These are phyloP conservation scores for Anas platyrhynchos DNA, from an alignment of 2,113 vertebrate genomes.

Conservation along the genomic window DNA sequence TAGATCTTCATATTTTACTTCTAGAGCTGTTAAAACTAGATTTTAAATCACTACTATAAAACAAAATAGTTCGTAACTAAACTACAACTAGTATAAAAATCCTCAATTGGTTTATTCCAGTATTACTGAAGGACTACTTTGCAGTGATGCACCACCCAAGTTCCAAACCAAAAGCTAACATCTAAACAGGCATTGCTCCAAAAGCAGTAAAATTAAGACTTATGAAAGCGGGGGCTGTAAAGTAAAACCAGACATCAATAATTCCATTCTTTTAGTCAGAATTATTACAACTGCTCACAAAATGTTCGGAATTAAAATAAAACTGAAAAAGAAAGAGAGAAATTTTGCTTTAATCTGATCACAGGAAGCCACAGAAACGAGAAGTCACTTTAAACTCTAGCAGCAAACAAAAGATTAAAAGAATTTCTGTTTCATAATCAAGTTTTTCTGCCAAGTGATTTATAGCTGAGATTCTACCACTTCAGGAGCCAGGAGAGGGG, in stretches of 20 bases:
- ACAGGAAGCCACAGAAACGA: neutral
- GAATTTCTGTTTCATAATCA: neutral
- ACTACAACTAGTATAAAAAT: neutral
- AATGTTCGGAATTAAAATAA: neutral
- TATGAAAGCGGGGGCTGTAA: neutral
- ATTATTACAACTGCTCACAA: neutral
- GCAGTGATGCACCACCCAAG: neutral
- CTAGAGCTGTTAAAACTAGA: neutral
- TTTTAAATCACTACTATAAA: neutral
- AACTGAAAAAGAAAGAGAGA: neutral
- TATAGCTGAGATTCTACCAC: neutral
- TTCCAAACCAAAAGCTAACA: neutral
- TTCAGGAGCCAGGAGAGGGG: neutral
- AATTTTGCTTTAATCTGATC: neutral
- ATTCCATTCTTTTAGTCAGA: neutral
- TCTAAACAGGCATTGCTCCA: neutral
- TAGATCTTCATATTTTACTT: neutral
- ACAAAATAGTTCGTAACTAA: accelerated
- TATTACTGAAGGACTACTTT: neutral
- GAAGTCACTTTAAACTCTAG: neutral
- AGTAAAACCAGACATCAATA: neutral
- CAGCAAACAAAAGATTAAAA: neutral
- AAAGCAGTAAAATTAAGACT: neutral
- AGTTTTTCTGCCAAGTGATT: neutral
- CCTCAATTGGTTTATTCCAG: neutral